Evolutionary conservation across 1,140 invertebrate genomes (phyloP), one percentile per base, ranked within the genome.

Genomic region (Hyles euphorbiae): DNA sequence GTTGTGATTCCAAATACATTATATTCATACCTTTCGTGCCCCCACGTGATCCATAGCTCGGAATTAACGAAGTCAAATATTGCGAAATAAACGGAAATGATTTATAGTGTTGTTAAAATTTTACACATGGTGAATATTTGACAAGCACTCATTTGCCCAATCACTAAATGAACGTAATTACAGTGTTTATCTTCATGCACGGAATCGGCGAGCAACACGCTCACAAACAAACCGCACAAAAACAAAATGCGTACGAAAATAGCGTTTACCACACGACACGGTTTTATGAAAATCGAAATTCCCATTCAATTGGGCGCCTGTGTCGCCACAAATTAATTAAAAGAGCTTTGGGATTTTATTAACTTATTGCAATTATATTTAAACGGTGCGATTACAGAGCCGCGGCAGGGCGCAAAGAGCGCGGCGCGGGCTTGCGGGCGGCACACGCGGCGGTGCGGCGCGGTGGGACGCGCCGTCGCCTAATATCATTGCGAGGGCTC

Each of bases 281-380:
- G 62, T 61, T 74, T 72, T 73, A 74, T 67, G 67, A 71, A 71
- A 74, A 67, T 71, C 68, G 67, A 78, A 76, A 78, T 68, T 73
- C 62, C 65, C 65, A 68, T 84, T 78, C 81, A 78, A 80, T 83
- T 78, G 72, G 71, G 61, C 68, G 71, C 61, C 67, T 66, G 71
- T 72, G 70, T 80, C 71, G 70, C 73, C 72, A 70, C 74, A 80
- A 83, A 87, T 87, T 85, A 83, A 85, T 84, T 84, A 81, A 78
- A 72, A 76, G 67, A 68, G 78, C 68, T 71, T 60, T 59, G 71
- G 71, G 70, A 78, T 84, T 85, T 80, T 83, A 84, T 83, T 81
- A 85, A 83, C 73, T 85, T 87, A 85, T 85, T 81, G 74, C 80
- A 77, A 85, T 85, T 85, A 87, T 78, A 82, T 85, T 85, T 81